Percentiles rank a stretch among this genome's conserved stretches.
phyloP scores from a whole-genome alignment of 2,888 invertebrate species.

The Aphrophora alni region DNA sequence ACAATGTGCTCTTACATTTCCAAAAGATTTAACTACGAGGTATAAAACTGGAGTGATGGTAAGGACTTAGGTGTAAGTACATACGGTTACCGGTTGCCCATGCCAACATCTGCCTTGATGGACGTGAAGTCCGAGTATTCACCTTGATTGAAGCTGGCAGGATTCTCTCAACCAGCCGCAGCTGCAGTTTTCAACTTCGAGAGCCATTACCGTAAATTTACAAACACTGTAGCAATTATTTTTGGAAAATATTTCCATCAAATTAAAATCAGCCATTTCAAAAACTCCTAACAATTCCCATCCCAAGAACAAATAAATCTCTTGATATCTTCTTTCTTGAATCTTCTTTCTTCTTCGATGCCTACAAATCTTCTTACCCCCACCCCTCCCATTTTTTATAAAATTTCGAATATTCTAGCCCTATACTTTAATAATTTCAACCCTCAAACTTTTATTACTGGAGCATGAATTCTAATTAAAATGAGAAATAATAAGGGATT shows the following conservation, averaged over 20 bases:
- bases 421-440: not conserved
- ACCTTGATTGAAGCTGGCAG: conserved; percentile 6
- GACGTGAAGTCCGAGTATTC: not conserved
- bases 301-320: not conserved
- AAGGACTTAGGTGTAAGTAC: conserved; percentile 22
- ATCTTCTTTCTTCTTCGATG: conserved; percentile 16
- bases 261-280: not conserved
- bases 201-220: not conserved
- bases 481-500: not conserved
- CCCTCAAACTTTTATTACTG: not conserved
- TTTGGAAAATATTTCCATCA: not conserved
- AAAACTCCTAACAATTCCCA: not conserved
- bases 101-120: conserved; percentile 17
- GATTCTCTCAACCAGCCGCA: not conserved
- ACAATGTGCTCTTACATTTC: too few relatives aligned
- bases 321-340: conserved; percentile 9
- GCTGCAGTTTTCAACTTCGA: conserved; percentile 14
- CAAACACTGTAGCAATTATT: not conserved
- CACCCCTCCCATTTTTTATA: not conserved
- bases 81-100: conserved; percentile 29
- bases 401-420: not conserved
- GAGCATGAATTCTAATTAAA: not conserved
- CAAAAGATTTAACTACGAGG: too few relatives aligned
- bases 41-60: not conserved
- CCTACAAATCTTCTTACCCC: not conserved